Base-by-base conservation (phyloP, 2,113 vertebrate genomes). In the Macaca nemestrina region DNA sequence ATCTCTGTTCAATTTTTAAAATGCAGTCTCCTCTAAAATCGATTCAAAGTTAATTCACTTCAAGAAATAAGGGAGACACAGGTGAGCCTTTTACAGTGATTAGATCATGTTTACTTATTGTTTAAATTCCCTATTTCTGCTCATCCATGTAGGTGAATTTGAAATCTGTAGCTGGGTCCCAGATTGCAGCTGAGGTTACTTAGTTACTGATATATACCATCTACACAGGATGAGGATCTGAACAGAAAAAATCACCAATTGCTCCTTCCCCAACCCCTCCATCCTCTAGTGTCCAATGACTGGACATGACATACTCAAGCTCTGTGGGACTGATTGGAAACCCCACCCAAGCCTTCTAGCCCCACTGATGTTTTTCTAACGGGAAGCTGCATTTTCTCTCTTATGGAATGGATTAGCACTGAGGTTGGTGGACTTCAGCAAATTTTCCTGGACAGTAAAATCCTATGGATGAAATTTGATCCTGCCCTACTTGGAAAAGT, bases 1-100 rank as follows among this genome's bases (percentile, higher is more conserved):
- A 61, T 85, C 22, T 43, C 70, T 88, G 70, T 83, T 90, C 55
- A 80, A 17, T 79, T 95, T 81, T 27, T 30, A 64, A 94, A 91
- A 57, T 38, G 18, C 32, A 30, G 16, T 80, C 12, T 38, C 32
- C 67, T 82, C 40, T 72, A 86, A 97, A 96, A 89, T 68, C 11
- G 4, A 75, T 79, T n/a, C 55, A 52, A 52, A 93, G 45, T 79
- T 52, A 83, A 78, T 83, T 55, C 14, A 35, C 87, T 79, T 72
- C 16, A 43, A 59, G 79, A 22, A 76, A 25, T 40, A 80, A 27
- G 9, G 30, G 45, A 80, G 30, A 43, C 30, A 70, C 50, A 76
- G 70, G 18, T 6, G 32, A 68, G 40, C 18, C 32, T 35, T 45
- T n/a, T 7, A 6, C 38, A 40, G 55, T 13, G 79, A 11, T 2